Percentiles rank a stretch among this genome's conserved stretches.
Conservation (phyloP, 2,113 vertebrate species). For the Syrmaticus mikado region DNA sequence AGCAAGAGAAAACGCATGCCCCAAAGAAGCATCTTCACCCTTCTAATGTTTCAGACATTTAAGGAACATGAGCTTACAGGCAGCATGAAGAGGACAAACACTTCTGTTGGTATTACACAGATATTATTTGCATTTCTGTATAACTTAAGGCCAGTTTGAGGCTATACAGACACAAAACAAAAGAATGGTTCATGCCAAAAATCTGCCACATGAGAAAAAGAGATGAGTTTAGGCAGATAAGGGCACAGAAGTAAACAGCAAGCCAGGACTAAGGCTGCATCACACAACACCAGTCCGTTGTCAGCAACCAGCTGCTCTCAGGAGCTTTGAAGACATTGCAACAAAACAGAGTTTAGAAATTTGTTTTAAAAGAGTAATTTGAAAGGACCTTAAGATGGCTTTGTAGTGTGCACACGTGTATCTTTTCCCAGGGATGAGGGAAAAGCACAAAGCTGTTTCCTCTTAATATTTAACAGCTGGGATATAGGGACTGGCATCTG, state of each 20-base stretch:
- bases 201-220: not conserved
- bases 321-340: not conserved
- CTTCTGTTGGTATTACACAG: not conserved
- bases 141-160: not conserved
- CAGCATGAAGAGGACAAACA: not conserved
- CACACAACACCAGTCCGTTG: rapidly evolving
- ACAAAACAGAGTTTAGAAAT: not conserved
- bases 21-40: not conserved
- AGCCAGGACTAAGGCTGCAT: not conserved
- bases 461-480: not conserved
- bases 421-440: not conserved
- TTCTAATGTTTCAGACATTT: not conserved
- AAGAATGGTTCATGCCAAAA: not conserved
- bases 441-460: not conserved
- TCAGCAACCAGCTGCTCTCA: not conserved
- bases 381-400: not conserved
- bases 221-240: not conserved
- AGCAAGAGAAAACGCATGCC: not conserved
- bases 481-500: not conserved
- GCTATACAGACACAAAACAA: not conserved
- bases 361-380: not conserved
- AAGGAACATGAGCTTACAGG: not conserved
- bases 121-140: not conserved
- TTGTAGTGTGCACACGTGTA: rapidly evolving
- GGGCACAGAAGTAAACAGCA: not conserved